phyloP scores from a whole-genome alignment of 1,140 invertebrate genomes.

The Cotesia glomerata region DNA sequence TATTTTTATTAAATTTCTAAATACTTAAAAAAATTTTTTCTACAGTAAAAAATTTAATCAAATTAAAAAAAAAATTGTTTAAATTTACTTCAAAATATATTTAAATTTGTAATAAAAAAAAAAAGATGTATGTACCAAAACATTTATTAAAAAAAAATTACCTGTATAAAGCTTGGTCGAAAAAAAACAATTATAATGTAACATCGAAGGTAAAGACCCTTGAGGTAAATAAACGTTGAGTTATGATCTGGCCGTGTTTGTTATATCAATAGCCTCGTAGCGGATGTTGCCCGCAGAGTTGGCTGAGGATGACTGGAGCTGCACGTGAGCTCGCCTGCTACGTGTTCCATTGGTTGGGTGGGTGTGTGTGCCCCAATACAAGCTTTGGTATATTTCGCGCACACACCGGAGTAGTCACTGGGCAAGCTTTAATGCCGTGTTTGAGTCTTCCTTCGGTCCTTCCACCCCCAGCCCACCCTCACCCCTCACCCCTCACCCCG shows the following conservation, averaged over 20 bases:
- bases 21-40: no score
- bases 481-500: no score
- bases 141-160: background rate
- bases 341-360: background rate
- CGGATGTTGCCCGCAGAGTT: conserved; percentile 1
- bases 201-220: background rate
- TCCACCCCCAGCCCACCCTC: no score
- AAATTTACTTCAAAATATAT: no score
- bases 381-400: no score
- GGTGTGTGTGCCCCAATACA: background rate
- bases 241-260: background rate
- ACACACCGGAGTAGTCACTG: background rate
- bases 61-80: no score
- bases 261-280: background rate
- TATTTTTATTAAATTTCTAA: no score
- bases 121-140: background rate
- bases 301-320: conserved; percentile 16
- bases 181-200: background rate
- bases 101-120: background rate
- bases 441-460: no score
- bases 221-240: background rate
- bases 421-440: background rate
- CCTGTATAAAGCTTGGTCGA: background rate
- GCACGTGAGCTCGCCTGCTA: conserved; percentile 14
- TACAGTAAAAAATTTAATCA: no score